A percentile compares a stretch with the other conserved stretches of the same genome.
phyloP scores from a whole-genome alignment of 1,140 invertebrate species.

The Drosophila sulfurigaster region DNA sequence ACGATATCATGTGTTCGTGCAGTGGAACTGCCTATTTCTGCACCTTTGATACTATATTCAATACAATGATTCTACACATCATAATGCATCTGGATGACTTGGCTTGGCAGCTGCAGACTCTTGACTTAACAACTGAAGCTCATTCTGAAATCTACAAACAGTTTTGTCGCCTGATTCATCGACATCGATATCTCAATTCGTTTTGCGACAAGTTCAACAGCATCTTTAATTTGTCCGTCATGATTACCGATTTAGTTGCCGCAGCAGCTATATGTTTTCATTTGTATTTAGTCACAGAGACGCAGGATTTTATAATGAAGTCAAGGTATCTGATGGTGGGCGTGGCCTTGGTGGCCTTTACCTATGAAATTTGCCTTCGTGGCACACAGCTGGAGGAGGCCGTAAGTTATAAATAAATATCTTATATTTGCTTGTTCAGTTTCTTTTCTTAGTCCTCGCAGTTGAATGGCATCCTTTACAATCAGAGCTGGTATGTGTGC shows the following conservation, averaged over 20 bases:
- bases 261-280: conserved; percentile 58
- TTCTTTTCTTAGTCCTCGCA: conserved; percentile 32
- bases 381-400: conserved; percentile 59
- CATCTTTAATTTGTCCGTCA: conserved; percentile 49
- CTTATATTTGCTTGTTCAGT: not conserved
- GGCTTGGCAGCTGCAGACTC: not conserved
- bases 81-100: conserved; percentile 51
- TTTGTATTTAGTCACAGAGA: conserved; percentile 56
- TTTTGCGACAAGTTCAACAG: conserved; percentile 55
- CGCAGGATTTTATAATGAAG: conserved; percentile 27
- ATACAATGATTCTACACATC: conserved; percentile 50
- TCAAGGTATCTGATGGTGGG: conserved; percentile 36
- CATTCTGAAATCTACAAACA: conserved; percentile 20
- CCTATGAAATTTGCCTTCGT: conserved; percentile 57
- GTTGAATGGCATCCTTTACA: conserved; percentile 23
- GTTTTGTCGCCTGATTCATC: conserved; percentile 29
- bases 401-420: conserved; percentile 33
- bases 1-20: conserved; percentile 21
- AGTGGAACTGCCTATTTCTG: conserved; percentile 44
- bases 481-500: conserved; percentile 56
- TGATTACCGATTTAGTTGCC: conserved; percentile 54
- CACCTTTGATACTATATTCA: conserved; percentile 53
- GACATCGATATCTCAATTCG: conserved; percentile 55
- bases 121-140: conserved; percentile 1
- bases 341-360: conserved; percentile 33